Evolutionary conservation across 2,113 vertebrate species (phyloP).

Genomic region (Isichthys henryi): DNA sequence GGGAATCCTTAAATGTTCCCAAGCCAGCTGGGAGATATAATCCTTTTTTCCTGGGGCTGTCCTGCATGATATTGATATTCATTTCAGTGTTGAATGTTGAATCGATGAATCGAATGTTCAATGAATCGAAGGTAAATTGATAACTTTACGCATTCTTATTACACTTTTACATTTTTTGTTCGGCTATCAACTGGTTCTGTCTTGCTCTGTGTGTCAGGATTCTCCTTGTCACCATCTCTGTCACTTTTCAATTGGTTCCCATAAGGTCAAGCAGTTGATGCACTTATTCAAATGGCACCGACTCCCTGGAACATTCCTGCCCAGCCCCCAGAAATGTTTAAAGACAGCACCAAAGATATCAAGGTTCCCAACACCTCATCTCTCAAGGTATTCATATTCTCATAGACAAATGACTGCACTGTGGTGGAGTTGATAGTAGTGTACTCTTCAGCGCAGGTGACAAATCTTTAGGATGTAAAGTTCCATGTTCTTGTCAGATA

Average conservation of each 20-base stretch:
- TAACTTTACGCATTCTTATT: neutral
- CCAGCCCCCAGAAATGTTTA: conserved; percentile 51
- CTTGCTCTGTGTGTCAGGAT: neutral
- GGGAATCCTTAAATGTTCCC: neutral
- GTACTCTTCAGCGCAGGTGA: neutral
- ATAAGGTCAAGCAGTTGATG: conserved; percentile 60
- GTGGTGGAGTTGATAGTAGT: neutral
- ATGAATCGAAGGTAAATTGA: neutral
- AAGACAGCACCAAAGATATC: conserved; percentile 42
- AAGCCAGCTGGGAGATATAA: neutral
- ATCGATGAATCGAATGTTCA: too few relatives aligned
- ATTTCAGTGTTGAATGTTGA: neutral
- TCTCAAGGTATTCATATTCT: conserved; percentile 55
- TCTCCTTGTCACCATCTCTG: neutral
- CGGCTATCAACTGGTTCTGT: neutral
- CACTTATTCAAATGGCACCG: conserved; percentile 51
- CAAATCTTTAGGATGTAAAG: neutral
- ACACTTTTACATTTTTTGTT: neutral
- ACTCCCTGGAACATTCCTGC: conserved; percentile 59
- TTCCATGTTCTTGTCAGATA: neutral
- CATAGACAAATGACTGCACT: neutral
- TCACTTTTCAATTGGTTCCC: neutral
- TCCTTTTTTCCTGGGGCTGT: neutral
- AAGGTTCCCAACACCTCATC: conserved; percentile 64
- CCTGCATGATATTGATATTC: neutral